These are phyloP conservation scores for Criorhina ranunculi DNA, from an alignment of 2,888 invertebrate species.

Conservation along the genomic window DNA sequence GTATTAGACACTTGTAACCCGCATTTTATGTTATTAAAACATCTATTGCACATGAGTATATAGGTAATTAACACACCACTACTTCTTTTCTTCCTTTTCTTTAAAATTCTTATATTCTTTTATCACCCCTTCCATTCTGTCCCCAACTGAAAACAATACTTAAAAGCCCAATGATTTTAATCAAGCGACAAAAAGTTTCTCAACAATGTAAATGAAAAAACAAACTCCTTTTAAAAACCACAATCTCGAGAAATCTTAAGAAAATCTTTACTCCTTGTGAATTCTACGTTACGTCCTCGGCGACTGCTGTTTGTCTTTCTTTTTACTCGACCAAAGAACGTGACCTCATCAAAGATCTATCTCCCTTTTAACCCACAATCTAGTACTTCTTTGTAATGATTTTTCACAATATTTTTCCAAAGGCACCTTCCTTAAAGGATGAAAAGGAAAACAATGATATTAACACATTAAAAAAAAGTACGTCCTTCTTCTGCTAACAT, in stretches of 20 bases:
- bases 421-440: conserved; percentile 4
- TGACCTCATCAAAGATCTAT: conserved; percentile 54
- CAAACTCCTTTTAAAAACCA: not conserved
- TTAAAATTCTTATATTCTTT: too few species aligned
- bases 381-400: not conserved
- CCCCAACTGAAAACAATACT: too few species aligned
- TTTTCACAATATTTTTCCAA: conserved; percentile 3
- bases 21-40: too few species aligned
- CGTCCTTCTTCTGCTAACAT: conserved; percentile 34
- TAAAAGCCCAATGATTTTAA: too few species aligned
- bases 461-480: conserved; percentile 9
- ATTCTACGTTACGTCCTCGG: conserved; percentile 4
- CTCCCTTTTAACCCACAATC: conserved; percentile 19
- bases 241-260: not conserved
- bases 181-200: too few species aligned
- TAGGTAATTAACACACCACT: too few species aligned
- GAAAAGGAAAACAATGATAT: conserved; percentile 23
- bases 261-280: conserved; percentile 1
- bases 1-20: too few species aligned
- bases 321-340: conserved; percentile 26
- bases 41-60: too few species aligned
- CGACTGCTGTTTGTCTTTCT: not conserved
- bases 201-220: not conserved
- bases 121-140: too few species aligned
- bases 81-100: too few species aligned